A percentile compares a stretch with the other conserved stretches of the same genome.
These are phyloP conservation scores for Pogonocichla stellata DNA, from an alignment of 2,113 vertebrate species.

Conservation along the genomic window DNA sequence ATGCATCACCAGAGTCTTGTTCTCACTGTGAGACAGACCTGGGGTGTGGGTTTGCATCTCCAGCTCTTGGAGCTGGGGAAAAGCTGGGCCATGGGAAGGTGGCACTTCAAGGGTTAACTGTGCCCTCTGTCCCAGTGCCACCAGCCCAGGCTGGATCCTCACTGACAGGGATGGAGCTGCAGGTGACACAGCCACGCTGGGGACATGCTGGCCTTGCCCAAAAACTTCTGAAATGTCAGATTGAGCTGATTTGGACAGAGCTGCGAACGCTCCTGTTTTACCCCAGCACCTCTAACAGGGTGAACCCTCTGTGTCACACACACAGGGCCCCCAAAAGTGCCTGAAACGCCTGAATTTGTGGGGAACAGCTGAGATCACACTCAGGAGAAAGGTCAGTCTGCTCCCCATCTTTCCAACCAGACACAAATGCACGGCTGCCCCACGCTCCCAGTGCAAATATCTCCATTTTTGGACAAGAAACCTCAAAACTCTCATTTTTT, in stretches of 20 bases:
- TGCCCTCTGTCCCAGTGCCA: not conserved
- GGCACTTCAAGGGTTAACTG: not conserved
- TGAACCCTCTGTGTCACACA: not conserved
- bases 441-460: not conserved
- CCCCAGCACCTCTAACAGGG: not conserved
- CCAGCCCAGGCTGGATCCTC: not conserved
- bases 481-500: rapidly evolving
- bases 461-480: not conserved
- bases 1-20: rapidly evolving
- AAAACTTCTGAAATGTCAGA: not conserved
- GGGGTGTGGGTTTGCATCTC: not conserved
- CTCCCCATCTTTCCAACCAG: not conserved
- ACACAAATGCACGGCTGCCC: not conserved
- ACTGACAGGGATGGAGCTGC: not conserved
- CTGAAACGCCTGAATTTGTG: not conserved
- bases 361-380: not conserved
- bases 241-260: not conserved
- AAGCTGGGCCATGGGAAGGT: not conserved
- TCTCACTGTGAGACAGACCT: not conserved
- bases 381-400: not conserved
- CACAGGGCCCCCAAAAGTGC: not conserved
- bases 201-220: not conserved
- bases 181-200: not conserved
- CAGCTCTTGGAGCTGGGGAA: not conserved
- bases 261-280: not conserved